Conservation (phyloP, 2,888 invertebrate species). For the Lapara coniferarum region DNA sequence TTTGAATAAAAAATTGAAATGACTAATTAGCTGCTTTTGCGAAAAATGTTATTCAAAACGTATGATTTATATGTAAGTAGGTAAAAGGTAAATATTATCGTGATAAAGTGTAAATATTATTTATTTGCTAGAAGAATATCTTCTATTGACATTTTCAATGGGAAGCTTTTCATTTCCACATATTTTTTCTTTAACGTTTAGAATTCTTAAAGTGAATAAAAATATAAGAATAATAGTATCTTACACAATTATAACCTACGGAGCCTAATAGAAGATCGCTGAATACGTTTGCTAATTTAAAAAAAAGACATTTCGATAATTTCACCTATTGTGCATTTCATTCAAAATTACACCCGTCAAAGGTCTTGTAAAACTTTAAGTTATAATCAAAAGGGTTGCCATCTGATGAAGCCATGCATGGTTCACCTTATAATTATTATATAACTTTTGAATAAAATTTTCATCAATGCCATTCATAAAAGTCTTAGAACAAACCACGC, state of each 20-base stretch:
- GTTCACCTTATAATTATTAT: not conserved
- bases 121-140: no score
- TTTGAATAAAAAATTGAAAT: not conserved
- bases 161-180: no score
- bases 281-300: not conserved
- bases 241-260: not conserved
- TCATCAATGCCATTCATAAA: conserved; percentile 7
- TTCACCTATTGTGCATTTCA: not conserved
- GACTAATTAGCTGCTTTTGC: no score
- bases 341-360: not conserved
- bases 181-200: no score
- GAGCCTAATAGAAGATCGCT: not conserved
- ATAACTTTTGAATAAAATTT: conserved; percentile 19
- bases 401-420: conserved; percentile 12
- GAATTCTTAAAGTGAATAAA: no score
- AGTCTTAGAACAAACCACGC: conserved; percentile 26
- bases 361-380: not conserved
- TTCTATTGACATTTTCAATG: no score
- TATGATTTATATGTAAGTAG: no score
- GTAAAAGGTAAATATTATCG: no score
- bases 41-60: no score
- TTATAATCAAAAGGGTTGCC: not conserved
- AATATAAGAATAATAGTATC: no score
- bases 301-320: not conserved
- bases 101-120: no score